A percentile compares a stretch with the other conserved stretches of the same genome.
phyloP scores from a whole-genome alignment of 2,888 invertebrate genomes.

The Aphodius sticticus region DNA sequence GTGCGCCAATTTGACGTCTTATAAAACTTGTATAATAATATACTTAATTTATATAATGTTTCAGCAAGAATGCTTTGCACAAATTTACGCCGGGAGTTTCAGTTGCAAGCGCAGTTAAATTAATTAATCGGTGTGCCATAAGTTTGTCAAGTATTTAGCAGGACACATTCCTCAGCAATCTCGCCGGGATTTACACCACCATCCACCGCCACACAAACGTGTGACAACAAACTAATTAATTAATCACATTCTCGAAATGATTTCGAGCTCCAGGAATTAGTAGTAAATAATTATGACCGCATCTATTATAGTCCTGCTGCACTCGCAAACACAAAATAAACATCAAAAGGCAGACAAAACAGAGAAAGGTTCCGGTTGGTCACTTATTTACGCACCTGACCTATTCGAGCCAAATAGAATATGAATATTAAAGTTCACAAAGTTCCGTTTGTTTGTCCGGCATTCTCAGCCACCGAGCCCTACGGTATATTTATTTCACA shows the following conservation, averaged over 20 bases:
- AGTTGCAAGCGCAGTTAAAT: too few relatives aligned
- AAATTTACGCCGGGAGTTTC: too few relatives aligned
- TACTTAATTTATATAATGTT: too few relatives aligned
- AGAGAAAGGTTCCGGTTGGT: neutral
- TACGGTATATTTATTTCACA: slow-evolving; percentile 25
- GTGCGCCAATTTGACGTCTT: too few relatives aligned
- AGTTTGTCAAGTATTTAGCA: neutral
- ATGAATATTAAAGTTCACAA: slow-evolving; percentile 47
- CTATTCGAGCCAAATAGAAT: slow-evolving; percentile 44
- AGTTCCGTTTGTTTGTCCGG: slow-evolving; percentile 44
- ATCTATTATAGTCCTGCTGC: neutral
- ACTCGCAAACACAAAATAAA: slow-evolving; percentile 14
- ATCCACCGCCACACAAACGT: neutral
- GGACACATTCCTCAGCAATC: neutral
- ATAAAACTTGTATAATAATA: too few relatives aligned
- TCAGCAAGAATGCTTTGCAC: too few relatives aligned
- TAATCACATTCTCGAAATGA: neutral
- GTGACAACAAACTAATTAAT: slow-evolving; percentile 16
- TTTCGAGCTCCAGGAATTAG: slow-evolving; percentile 22
- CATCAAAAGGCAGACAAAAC: slow-evolving; percentile 15
- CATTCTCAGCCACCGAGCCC: slow-evolving; percentile 25
- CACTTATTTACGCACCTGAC: slow-evolving; percentile 34
- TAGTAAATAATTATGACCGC: slow-evolving; percentile 26
- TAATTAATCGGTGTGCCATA: neutral
- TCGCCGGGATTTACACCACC: neutral